phyloP scores from a whole-genome alignment of 2,888 invertebrate genomes.

The Noctua janthina region DNA sequence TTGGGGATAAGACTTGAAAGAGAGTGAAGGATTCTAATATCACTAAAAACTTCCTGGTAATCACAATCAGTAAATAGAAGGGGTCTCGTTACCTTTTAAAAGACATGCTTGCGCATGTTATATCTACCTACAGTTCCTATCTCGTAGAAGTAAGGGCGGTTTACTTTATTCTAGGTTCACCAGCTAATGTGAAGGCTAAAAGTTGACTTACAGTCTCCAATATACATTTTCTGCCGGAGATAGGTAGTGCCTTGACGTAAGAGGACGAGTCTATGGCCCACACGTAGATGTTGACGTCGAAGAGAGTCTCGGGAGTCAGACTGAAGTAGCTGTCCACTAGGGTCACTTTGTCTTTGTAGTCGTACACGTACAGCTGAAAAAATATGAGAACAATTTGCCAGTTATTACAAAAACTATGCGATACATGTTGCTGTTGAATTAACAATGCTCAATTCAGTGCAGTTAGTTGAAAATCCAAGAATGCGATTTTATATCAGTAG shows the following conservation, averaged over 20 bases:
- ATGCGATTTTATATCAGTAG: not conserved
- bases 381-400: not conserved
- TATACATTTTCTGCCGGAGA: conserved; percentile 78
- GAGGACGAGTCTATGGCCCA: conserved; percentile 82
- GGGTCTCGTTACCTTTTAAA: not conserved
- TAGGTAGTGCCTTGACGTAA: conserved; percentile 75
- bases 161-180: not conserved
- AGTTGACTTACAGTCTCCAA: conserved; percentile 70
- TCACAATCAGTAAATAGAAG: not conserved
- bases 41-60: not conserved
- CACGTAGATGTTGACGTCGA: conserved; percentile 78
- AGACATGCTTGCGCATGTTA: not conserved
- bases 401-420: not conserved
- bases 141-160: not conserved
- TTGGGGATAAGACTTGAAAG: not conserved
- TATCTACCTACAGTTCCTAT: not conserved
- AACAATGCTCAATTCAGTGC: not conserved
- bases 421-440: not conserved
- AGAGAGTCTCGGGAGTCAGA: conserved; percentile 72
- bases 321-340: conserved; percentile 73
- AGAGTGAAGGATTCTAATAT: not conserved
- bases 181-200: not conserved
- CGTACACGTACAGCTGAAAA: conserved; percentile 76
- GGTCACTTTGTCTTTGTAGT: conserved; percentile 72
- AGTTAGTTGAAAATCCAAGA: not conserved